These are phyloP conservation scores for Oncorhynchus keta DNA, from an alignment of 2,113 vertebrate species.

Conservation along the genomic window DNA sequence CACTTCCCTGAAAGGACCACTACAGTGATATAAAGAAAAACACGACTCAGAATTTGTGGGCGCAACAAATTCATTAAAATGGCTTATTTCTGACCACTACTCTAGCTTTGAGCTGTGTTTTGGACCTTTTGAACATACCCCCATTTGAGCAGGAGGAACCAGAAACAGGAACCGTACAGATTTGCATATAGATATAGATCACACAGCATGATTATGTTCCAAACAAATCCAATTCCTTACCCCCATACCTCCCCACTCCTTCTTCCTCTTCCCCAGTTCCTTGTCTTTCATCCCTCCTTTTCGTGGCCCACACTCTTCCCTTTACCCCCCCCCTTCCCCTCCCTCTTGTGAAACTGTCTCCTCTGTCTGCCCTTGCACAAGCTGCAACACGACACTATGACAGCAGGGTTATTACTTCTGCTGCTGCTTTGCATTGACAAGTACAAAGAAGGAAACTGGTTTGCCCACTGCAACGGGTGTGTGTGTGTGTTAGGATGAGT, in stretches of 20 bases:
- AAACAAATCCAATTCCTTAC: slow-evolving; percentile 1
- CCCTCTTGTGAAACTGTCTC: slow-evolving; percentile 67
- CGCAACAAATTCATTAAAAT: background rate
- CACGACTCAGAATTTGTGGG: background rate
- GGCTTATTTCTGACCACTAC: background rate
- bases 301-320: slow-evolving; percentile 16
- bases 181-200: slow-evolving; percentile 24
- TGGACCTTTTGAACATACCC: background rate
- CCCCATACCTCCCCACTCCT: slow-evolving; percentile 1
- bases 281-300: slow-evolving; percentile 9
- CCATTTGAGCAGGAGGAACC: slow-evolving; percentile 13
- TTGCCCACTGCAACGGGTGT: slow-evolving; percentile 40
- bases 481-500: background rate
- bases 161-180: slow-evolving; percentile 25
- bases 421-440: slow-evolving; percentile 65
- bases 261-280: slow-evolving; percentile 1
- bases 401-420: slow-evolving; percentile 67
- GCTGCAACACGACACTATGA: slow-evolving; percentile 71
- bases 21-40: background rate
- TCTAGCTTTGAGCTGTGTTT: background rate
- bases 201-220: slow-evolving; percentile 17
- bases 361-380: slow-evolving; percentile 62
- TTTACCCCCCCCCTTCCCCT: slow-evolving; percentile 33
- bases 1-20: background rate
- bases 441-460: slow-evolving; percentile 62